Conservation (phyloP, 2,797 vertebrate species). For the Cuniculus paca region DNA sequence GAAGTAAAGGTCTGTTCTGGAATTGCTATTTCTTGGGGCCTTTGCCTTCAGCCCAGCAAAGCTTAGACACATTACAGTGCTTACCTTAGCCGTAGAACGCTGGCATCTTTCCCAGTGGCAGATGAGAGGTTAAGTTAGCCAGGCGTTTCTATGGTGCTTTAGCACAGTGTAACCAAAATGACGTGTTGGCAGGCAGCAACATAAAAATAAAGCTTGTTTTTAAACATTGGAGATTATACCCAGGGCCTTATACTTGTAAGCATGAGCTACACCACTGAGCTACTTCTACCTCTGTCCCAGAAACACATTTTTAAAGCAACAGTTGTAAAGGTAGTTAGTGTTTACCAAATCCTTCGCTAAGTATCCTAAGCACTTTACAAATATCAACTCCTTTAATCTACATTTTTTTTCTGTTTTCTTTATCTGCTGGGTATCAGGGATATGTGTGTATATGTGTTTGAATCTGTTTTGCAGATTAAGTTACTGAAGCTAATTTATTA, state of each 20-base stretch:
- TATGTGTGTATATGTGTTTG: neutral
- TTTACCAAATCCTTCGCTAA: neutral
- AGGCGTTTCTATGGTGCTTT: neutral
- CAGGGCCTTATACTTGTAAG: neutral
- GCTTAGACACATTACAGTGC: neutral
- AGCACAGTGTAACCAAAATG: neutral
- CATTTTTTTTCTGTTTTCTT: neutral
- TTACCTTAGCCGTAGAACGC: neutral
- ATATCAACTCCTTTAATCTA: neutral
- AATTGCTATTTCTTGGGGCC: neutral
- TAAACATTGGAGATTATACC: neutral
- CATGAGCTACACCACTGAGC: neutral
- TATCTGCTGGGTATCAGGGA: neutral
- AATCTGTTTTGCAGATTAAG: neutral
- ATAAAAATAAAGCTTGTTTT: neutral
- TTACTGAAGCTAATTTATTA: neutral
- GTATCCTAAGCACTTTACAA: neutral
- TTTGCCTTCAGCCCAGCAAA: neutral
- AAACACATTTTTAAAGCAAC: conserved; percentile 1
- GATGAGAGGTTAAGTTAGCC: neutral
- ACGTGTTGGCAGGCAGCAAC: neutral
- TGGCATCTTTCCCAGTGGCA: neutral
- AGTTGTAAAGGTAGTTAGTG: neutral
- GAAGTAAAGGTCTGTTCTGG: conserved; percentile 11
- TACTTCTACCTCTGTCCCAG: neutral